Evolutionary conservation across 30 jellyfish, hydroid and myxozoan genomes (phyloP).

Genomic region (Turritopsis dohrnii): DNA sequence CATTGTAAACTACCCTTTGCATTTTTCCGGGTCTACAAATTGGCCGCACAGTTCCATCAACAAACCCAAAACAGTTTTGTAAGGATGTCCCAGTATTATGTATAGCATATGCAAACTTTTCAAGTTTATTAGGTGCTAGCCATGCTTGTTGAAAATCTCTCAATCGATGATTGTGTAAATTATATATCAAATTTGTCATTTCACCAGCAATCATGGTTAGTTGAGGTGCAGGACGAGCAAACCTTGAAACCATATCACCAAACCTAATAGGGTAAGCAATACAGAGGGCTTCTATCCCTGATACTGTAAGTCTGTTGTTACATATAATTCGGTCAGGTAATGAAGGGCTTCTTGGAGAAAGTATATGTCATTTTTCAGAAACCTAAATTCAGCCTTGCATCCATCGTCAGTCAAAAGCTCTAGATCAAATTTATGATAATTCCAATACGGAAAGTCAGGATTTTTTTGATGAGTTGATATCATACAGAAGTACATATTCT

Average conservation of each 20-base stretch:
- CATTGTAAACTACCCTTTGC: conserved; percentile 67
- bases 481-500: too few species aligned
- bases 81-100: conserved; percentile 34
- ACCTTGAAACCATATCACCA: neutral
- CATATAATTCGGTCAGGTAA: too few species aligned
- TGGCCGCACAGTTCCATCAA: conserved; percentile 82
- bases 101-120: conserved; percentile 37
- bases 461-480: too few species aligned
- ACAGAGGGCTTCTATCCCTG: too few species aligned
- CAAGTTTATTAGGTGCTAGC: conserved; percentile 44
- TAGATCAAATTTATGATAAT: too few species aligned
- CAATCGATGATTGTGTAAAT: conserved; percentile 7
- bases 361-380: too few species aligned
- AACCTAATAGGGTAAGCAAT: too few species aligned
- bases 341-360: too few species aligned
- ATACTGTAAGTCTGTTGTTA: too few species aligned
- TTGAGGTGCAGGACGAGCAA: neutral
- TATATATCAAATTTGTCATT: conserved; percentile 1
- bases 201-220: neutral
- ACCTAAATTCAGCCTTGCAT: too few species aligned
- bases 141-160: conserved; percentile 12
- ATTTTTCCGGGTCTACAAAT: conserved; percentile 57
- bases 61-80: conserved; percentile 59
- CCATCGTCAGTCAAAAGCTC: too few species aligned
- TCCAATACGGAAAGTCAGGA: too few species aligned